Conservation (phyloP, 2,888 invertebrate species). For the Apeira syringaria region DNA sequence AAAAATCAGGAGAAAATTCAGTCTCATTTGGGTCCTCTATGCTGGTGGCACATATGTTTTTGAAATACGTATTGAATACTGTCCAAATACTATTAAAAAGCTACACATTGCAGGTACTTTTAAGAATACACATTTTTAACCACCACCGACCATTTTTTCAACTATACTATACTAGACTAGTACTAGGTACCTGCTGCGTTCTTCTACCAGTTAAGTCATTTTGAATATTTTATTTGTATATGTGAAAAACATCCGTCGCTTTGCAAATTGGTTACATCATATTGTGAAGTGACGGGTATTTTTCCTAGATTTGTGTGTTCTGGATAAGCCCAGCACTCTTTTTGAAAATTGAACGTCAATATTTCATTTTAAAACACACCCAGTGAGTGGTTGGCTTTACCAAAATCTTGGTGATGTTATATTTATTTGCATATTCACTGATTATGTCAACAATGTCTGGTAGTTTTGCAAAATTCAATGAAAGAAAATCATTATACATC, state of each 20-base stretch:
- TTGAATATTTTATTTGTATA: conserved; percentile 22
- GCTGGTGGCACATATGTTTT: too few relatives aligned
- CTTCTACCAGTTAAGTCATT: conserved; percentile 35
- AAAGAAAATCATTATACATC: too few relatives aligned
- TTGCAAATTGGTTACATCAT: conserved; percentile 14
- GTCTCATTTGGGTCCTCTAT: too few relatives aligned
- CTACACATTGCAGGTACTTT: too few relatives aligned
- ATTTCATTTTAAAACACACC: too few relatives aligned
- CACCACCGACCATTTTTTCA: too few relatives aligned
- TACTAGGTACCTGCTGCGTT: background rate
- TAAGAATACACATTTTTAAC: too few relatives aligned
- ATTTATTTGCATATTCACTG: conserved; percentile 29
- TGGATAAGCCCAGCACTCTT: conserved; percentile 14
- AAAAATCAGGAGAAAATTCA: too few relatives aligned
- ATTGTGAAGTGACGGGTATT: conserved; percentile 18
- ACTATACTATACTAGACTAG: too few relatives aligned
- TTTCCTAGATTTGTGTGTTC: conserved; percentile 3
- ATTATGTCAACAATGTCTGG: conserved; percentile 25
- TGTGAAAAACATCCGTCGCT: conserved; percentile 35
- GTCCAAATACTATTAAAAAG: too few relatives aligned
- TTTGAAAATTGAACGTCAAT: background rate
- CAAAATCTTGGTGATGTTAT: conserved; percentile 18
- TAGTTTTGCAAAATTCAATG: conserved; percentile 3
- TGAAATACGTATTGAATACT: too few relatives aligned
- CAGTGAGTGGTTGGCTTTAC: conserved; percentile 13